Percentiles rank a stretch among this genome's conserved stretches.
Conservation (phyloP, 2,113 vertebrate species). For the Sarotherodon lohbergeri region DNA sequence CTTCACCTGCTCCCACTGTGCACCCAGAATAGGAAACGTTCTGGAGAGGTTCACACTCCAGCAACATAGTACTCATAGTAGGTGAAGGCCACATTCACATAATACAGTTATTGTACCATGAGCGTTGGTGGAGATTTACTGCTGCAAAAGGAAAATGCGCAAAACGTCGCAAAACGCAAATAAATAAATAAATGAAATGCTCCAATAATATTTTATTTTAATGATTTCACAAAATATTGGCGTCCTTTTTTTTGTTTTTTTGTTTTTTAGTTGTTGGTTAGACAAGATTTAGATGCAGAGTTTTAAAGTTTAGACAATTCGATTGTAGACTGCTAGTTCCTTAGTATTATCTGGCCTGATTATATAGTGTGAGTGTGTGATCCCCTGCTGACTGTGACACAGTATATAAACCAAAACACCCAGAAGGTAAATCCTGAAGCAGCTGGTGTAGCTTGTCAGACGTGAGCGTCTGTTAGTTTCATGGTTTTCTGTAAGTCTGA, state of each 20-base stretch:
- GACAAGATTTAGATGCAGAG: background rate
- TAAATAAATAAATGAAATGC: background rate
- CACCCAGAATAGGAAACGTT: background rate
- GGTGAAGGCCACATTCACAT: background rate
- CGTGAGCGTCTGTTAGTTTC: background rate
- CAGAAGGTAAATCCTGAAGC: background rate
- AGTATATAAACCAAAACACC: background rate
- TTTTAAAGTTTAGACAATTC: background rate
- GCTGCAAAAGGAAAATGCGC: background rate
- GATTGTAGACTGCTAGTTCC: background rate
- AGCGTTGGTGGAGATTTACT: background rate
- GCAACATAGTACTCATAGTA: background rate
- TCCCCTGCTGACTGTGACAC: background rate
- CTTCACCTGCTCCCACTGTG: background rate
- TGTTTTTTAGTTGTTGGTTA: background rate
- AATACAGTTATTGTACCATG: background rate
- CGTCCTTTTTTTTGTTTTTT: background rate
- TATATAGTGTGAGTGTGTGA: background rate
- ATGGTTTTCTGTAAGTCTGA: background rate
- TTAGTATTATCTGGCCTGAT: background rate
- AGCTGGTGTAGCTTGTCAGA: background rate
- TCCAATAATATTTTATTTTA: background rate
- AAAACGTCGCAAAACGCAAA: background rate
- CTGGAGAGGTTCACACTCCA: background rate
- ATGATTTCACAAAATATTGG: background rate